Conservation (phyloP, 2,888 invertebrate species). For the Stegana nigrithorax region DNA sequence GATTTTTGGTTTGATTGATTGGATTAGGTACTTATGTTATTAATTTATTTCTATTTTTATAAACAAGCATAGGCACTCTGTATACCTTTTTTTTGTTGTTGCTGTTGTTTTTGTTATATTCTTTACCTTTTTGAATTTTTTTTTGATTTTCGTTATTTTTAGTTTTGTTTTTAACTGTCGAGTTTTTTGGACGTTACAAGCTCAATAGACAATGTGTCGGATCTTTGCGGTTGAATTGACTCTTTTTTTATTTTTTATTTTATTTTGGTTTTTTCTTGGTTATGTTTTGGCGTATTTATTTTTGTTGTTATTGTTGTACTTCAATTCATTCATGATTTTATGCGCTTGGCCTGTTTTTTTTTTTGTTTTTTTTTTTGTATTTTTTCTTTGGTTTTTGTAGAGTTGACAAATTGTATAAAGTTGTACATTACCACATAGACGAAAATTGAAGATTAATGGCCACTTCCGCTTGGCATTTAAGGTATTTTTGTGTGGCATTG, state of each 20-base stretch:
- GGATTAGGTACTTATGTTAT: constrained; percentile 66
- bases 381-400: constrained; percentile 48
- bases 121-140: background rate
- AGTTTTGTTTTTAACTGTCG: too few species aligned
- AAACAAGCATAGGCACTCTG: constrained; percentile 39
- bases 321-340: constrained; percentile 22
- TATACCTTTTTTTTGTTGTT: background rate
- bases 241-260: too few species aligned
- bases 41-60: constrained; percentile 63
- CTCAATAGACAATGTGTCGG: too few species aligned
- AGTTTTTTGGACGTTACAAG: too few species aligned
- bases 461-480: constrained; percentile 43
- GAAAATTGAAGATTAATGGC: constrained; percentile 45
- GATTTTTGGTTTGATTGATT: constrained; percentile 65
- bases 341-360: background rate
- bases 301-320: too few species aligned
- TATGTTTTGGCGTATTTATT: too few species aligned
- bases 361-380: constrained; percentile 21
- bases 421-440: background rate
- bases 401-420: constrained; percentile 47
- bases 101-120: background rate
- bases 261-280: constrained; percentile 44
- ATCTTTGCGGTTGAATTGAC: too few species aligned
- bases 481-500: background rate
- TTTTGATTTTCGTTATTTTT: background rate